phyloP scores from a whole-genome alignment of 1,140 invertebrate species.

The Drosophila carrolli region DNA sequence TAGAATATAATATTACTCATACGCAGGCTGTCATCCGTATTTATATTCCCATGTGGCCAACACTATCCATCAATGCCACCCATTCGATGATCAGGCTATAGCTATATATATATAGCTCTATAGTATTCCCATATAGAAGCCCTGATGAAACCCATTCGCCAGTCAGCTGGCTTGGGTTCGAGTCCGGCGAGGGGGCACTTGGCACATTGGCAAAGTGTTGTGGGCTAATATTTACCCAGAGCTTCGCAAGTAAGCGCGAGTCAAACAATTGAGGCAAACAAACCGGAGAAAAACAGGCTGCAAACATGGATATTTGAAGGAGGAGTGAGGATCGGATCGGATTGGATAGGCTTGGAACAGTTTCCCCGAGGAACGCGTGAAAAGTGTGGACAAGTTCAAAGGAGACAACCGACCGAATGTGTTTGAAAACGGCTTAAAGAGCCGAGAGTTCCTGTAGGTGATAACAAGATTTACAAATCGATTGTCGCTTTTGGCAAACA shows the following conservation, averaged over 20 bases:
- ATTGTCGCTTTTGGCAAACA: conserved; percentile 68
- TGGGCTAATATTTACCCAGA: conserved; percentile 74
- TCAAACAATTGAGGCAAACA: conserved; percentile 77
- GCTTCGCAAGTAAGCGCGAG: conserved; percentile 81
- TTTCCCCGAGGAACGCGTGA: conserved; percentile 49
- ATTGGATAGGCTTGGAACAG: conserved; percentile 23
- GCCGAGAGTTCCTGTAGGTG: conserved; percentile 40
- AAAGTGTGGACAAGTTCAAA: conserved; percentile 67
- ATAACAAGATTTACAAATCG: conserved; percentile 83
- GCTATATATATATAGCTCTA: not conserved
- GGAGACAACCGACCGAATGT: conserved; percentile 53
- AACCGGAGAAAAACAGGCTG: conserved; percentile 34
- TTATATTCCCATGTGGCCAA: not conserved
- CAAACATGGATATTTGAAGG: conserved; percentile 28
- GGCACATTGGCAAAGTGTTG: conserved; percentile 81
- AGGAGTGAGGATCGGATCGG: not conserved
- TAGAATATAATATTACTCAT: conserved; percentile 25
- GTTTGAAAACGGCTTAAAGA: conserved; percentile 72
- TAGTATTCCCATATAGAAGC: not conserved
- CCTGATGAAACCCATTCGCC: conserved; percentile 18
- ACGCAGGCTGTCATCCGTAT: not conserved
- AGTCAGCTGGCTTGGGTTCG: conserved; percentile 15
- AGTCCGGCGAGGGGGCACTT: conserved; percentile 50
- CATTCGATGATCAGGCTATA: conserved; percentile 11
- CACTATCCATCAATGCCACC: conserved; percentile 5